Percentiles rank a stretch among this genome's conserved stretches.
These are phyloP conservation scores for Drepanosiphum platanoidis DNA, from an alignment of 2,888 invertebrate species.

Conservation along the genomic window DNA sequence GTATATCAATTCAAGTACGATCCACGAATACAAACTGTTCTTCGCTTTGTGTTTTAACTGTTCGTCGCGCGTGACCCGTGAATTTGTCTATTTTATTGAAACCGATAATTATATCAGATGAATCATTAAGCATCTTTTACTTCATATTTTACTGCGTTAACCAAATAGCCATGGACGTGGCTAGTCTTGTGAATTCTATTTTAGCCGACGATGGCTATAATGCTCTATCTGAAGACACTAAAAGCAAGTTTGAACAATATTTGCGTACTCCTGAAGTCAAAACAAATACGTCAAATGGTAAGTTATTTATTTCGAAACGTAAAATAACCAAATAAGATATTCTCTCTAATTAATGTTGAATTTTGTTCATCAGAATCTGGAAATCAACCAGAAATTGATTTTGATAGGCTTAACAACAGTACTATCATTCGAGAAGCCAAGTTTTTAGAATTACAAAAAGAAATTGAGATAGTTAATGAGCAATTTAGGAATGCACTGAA, in stretches of 20 bases:
- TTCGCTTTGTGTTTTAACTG: not conserved
- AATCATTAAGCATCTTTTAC: no score
- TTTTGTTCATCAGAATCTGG: not conserved
- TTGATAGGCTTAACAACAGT: slow-evolving; percentile 50
- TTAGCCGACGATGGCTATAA: slow-evolving; percentile 55
- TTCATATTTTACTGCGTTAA: no score
- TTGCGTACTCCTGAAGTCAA: slow-evolving; percentile 22
- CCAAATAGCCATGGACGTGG: slow-evolving; percentile 34
- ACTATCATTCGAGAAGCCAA: slow-evolving; percentile 51
- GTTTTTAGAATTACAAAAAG: slow-evolving; percentile 62
- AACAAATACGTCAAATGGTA: slow-evolving; percentile 31
- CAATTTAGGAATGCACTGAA: slow-evolving; percentile 48
- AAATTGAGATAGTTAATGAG: slow-evolving; percentile 57
- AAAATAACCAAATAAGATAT: not conserved
- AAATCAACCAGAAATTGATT: slow-evolving; percentile 38
- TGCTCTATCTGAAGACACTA: slow-evolving; percentile 47
- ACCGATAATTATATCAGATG: not conserved
- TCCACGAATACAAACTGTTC: no score
- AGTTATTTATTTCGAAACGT: not conserved
- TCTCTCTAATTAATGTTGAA: not conserved
- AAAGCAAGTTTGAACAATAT: slow-evolving; percentile 52
- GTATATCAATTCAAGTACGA: no score
- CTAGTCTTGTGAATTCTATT: slow-evolving; percentile 49
- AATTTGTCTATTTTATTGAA: not conserved
- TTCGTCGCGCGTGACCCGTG: not conserved